phyloP scores from a whole-genome alignment of 2,113 vertebrate species.

The Pagrus major region DNA sequence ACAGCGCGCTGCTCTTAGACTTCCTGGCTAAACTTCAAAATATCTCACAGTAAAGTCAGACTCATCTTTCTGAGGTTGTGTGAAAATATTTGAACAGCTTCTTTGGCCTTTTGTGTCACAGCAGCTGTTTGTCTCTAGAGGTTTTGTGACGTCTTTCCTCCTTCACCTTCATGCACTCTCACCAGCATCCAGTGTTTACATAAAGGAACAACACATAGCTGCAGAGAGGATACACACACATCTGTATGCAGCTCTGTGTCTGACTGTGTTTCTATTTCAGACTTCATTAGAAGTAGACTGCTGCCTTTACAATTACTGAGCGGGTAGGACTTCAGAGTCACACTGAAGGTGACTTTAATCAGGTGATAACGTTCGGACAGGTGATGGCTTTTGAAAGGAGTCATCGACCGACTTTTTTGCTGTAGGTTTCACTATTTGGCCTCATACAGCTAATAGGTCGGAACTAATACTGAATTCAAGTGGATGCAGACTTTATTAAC shows the following conservation, averaged over 20 bases:
- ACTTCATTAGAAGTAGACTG: constrained; percentile 28
- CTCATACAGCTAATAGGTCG: background rate
- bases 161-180: background rate
- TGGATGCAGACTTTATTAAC: background rate
- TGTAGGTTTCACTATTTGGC: background rate
- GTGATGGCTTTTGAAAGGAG: constrained; percentile 5
- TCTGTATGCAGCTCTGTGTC: constrained; percentile 36
- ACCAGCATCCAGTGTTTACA: background rate
- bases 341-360: constrained; percentile 51
- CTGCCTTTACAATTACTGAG: constrained; percentile 29
- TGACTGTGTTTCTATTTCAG: constrained; percentile 24
- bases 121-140: constrained; percentile 7
- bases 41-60: background rate
- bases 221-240: background rate
- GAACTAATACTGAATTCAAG: background rate
- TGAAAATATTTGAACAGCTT: constrained; percentile 20
- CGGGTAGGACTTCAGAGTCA: constrained; percentile 19
- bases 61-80: background rate
- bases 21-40: constrained; percentile 19
- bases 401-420: constrained; percentile 3
- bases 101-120: constrained; percentile 10
- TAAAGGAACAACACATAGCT: constrained; percentile 3
- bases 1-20: background rate
- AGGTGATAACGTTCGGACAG: background rate
- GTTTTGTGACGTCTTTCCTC: background rate